phyloP scores from a whole-genome alignment of 2,113 vertebrate species.

The Balaeniceps rex region DNA sequence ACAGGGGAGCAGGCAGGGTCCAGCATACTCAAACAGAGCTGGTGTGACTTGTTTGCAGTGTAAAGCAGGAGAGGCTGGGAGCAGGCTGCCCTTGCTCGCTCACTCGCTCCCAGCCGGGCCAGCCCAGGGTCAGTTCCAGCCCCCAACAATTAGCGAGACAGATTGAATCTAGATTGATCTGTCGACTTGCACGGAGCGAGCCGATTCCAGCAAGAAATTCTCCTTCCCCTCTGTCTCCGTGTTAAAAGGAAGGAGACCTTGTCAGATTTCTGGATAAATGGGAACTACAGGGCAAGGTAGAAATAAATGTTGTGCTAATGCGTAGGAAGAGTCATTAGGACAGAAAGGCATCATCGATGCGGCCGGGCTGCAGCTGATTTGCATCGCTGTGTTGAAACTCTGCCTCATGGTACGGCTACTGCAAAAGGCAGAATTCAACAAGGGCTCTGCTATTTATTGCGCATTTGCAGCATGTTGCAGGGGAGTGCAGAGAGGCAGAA shows the following conservation, averaged over 20 bases:
- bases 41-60: background rate
- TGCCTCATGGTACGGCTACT: background rate
- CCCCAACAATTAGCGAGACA: background rate
- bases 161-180: slow-evolving; percentile 24
- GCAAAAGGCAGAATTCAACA: background rate
- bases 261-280: slow-evolving; percentile 18
- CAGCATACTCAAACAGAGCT: background rate
- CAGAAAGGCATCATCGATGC: background rate
- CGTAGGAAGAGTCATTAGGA: background rate
- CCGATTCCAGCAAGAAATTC: background rate
- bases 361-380: background rate
- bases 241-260: slow-evolving; percentile 17
- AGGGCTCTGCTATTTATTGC: background rate
- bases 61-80: background rate
- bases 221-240: background rate
- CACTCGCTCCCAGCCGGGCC: rapidly evolving
- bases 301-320: slow-evolving; percentile 13
- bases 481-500: background rate
- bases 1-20: background rate
- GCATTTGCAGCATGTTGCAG: background rate
- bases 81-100: background rate
- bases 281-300: background rate
- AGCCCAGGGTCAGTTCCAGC: background rate
- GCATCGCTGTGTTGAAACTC: background rate
- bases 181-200: background rate